Base-by-base conservation (phyloP, 2,797 vertebrate species). In the Phoebastria nigripes region DNA sequence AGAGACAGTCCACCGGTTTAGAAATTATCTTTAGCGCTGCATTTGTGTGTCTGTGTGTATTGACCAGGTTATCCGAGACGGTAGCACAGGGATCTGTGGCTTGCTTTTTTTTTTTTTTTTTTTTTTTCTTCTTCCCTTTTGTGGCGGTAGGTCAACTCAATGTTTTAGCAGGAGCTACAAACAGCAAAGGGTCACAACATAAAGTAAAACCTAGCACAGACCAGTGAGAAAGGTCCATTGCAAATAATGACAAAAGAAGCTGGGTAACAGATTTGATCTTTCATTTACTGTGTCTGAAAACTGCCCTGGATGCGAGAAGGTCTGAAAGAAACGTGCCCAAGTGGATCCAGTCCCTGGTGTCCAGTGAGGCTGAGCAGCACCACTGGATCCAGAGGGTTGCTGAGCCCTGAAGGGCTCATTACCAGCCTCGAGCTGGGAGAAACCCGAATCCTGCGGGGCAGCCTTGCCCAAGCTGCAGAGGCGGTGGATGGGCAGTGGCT, bases 391-490 rank as follows among this genome's bases (percentile, higher is more conserved):
- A 25, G 56, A 41, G 63, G 47, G 6, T 11, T 47, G 72, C 44
- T 28, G 39, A 71, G 66, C 59, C 20, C 42, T 2, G 15, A 22
- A 5, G 76, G 25, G 70, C 25, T 77, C 47, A 1, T 5, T 3
- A n/a, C 35, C 20, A 59, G 12, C 51, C 70, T 61, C 3, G 21
- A 63, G 46, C 83, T 55, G 62, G 69, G 81, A 63, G 35, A 20
- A 70, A 41, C 61, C 37, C 4, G 1, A 29, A 31, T 49, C 5
- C 16, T 9, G 3, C 0, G 0, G 17, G 69, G 7, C 29, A 55
- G 44, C 70, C 56, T 11, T 46, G 33, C 35, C 77, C 37, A 3
- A 8, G 26, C 42, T 13, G 22, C 41, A 15, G 62, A 55, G 63
- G 47, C 0, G 14, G 28, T 4, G 46, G 14, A 31, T 4, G 46